These are phyloP conservation scores for Barypeithes pellucidus DNA, from an alignment of 2,888 invertebrate genomes.

Conservation along the genomic window DNA sequence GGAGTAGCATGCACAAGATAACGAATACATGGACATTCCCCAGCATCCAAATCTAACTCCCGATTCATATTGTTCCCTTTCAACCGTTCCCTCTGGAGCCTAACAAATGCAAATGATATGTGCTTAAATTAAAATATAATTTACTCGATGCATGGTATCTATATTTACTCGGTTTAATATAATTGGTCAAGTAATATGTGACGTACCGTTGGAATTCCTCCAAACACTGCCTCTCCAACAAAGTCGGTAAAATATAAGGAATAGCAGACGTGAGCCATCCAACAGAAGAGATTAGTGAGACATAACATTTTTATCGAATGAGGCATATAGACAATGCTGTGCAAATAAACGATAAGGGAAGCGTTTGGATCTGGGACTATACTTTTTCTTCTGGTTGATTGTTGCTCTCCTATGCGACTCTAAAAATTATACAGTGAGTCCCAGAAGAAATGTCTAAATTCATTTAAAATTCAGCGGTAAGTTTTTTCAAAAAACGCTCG, in stretches of 20 bases:
- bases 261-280: slow-evolving; percentile 99
- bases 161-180: not conserved
- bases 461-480: too few species aligned
- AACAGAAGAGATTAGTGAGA: slow-evolving; percentile 95
- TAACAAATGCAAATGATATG: slow-evolving; percentile 66
- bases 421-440: slow-evolving; percentile 7
- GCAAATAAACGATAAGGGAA: slow-evolving; percentile 85
- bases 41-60: slow-evolving; percentile 96
- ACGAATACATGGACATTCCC: slow-evolving; percentile 96
- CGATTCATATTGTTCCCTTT: slow-evolving; percentile 84
- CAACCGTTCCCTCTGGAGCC: slow-evolving; percentile 79
- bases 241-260: slow-evolving; percentile 97
- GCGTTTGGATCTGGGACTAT: slow-evolving; percentile 66
- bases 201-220: slow-evolving; percentile 86
- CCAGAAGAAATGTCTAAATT: too few species aligned
- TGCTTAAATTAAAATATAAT: not conserved
- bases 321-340: slow-evolving; percentile 95
- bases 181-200: not conserved
- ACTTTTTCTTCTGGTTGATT: slow-evolving; percentile 57
- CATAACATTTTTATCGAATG: slow-evolving; percentile 88
- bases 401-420: not conserved
- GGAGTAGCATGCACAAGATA: slow-evolving; percentile 96
- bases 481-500: too few species aligned
- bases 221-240: slow-evolving; percentile 92
- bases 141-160: not conserved